Conservation (phyloP, 2,797 vertebrate genomes). For the Merluccius polli region DNA sequence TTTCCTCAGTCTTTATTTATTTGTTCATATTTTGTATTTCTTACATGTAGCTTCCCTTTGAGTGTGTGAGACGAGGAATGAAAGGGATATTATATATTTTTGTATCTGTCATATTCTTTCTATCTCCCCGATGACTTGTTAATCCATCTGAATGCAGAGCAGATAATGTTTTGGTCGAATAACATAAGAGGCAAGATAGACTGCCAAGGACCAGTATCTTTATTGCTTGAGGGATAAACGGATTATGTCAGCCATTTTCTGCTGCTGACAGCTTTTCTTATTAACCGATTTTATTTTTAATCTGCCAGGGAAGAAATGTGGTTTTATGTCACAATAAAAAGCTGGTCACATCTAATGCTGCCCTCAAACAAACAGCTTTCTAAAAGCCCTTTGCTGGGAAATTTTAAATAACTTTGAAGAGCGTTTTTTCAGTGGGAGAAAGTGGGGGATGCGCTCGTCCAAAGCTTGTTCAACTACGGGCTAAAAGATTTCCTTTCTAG, state of each 20-base stretch:
- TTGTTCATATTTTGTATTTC: constrained; percentile 46
- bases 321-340: constrained; percentile 99
- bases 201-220: constrained; percentile 99
- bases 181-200: constrained; percentile 99
- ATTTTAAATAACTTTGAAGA: constrained; percentile 99
- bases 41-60: constrained; percentile 55
- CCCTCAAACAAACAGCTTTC: constrained; percentile 99
- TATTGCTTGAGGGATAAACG: constrained; percentile 99
- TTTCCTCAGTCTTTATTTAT: constrained; percentile 49
- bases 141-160: constrained; percentile 99
- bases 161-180: constrained; percentile 99
- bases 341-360: constrained; percentile 99
- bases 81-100: constrained; percentile 98
- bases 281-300: constrained; percentile 99
- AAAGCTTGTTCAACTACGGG: constrained; percentile 94
- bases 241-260: constrained; percentile 99
- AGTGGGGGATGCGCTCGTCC: constrained; percentile 86
- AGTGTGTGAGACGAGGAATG: constrained; percentile 74
- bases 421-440: constrained; percentile 77
- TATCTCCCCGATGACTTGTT: constrained; percentile 99
- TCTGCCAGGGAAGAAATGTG: constrained; percentile 99
- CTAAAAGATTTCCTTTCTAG: constrained; percentile 83
- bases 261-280: constrained; percentile 99
- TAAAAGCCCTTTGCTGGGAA: constrained; percentile 98
- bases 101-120: constrained; percentile 99